Evolutionary conservation across 2,113 vertebrate genomes (phyloP).

Genomic region (Hirundichthys speculiger): DNA sequence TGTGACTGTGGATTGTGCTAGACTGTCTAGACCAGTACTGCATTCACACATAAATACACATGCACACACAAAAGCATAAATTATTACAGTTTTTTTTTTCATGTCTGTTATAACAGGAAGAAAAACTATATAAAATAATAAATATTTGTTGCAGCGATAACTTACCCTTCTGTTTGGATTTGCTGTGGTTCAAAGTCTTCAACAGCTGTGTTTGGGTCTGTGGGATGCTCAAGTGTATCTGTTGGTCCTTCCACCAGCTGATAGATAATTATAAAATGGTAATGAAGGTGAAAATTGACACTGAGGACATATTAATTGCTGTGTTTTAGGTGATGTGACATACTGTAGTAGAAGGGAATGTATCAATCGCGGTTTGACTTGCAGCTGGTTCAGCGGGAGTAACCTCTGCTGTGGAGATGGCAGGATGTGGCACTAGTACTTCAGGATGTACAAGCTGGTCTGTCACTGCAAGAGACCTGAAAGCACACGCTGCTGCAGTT

Average conservation of each 20-base stretch:
- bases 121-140: background rate
- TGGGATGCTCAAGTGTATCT: background rate
- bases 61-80: conserved; percentile 8
- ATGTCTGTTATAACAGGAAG: background rate
- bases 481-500: conserved; percentile 19
- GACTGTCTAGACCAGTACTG: conserved; percentile 66
- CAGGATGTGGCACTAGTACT: background rate
- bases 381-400: conserved; percentile 16
- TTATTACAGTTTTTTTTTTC: background rate
- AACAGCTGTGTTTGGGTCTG: conserved; percentile 4
- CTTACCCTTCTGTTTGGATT: conserved; percentile 51
- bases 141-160: background rate
- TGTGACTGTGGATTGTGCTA: conserved; percentile 61
- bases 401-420: background rate
- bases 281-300: conserved; percentile 2
- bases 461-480: conserved; percentile 40
- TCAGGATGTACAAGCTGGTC: conserved; percentile 28
- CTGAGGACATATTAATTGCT: background rate
- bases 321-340: conserved; percentile 26
- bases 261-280: background rate
- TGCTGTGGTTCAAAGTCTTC: conserved; percentile 21
- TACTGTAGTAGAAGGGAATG: conserved; percentile 43
- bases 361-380: conserved; percentile 6
- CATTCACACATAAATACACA: conserved; percentile 24
- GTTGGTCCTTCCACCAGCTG: conserved; percentile 41